Evolutionary conservation across 2,797 vertebrate species (phyloP).

Genomic region (Chanos chanos): DNA sequence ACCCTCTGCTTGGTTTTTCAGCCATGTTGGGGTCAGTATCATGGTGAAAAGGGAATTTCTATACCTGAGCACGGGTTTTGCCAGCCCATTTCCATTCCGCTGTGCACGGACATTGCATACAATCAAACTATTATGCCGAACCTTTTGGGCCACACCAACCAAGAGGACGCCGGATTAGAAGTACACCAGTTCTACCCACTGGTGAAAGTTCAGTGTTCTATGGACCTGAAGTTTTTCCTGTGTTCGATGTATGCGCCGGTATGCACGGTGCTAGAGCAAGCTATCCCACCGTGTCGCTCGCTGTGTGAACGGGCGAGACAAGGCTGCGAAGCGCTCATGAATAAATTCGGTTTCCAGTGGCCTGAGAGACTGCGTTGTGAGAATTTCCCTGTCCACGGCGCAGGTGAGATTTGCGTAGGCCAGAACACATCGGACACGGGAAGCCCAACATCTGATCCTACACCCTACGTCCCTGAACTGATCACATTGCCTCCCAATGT

Average conservation of each 20-base stretch:
- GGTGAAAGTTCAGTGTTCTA: slow-evolving; percentile 89
- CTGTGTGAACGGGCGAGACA: slow-evolving; percentile 87
- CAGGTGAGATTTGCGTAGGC: slow-evolving; percentile 88
- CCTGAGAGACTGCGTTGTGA: slow-evolving; percentile 88
- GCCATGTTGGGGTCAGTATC: slow-evolving; percentile 61
- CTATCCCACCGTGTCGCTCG: slow-evolving; percentile 88
- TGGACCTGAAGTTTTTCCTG: slow-evolving; percentile 92
- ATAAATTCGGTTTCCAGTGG: slow-evolving; percentile 95
- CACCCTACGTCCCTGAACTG: slow-evolving; percentile 69
- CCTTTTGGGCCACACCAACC: slow-evolving; percentile 90
- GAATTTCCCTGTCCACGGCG: slow-evolving; percentile 86
- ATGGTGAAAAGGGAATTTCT: slow-evolving; percentile 85
- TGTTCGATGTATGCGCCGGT: slow-evolving; percentile 98
- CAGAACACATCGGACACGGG: slow-evolving; percentile 89
- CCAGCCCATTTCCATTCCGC: slow-evolving; percentile 92
- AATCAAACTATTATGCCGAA: slow-evolving; percentile 97
- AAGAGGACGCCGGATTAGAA: slow-evolving; percentile 90
- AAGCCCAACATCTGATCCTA: slow-evolving; percentile 74
- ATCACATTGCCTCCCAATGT: slow-evolving; percentile 68
- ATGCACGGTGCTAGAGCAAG: slow-evolving; percentile 94
- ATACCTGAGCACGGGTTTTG: slow-evolving; percentile 93
- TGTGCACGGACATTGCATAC: slow-evolving; percentile 93
- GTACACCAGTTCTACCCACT: slow-evolving; percentile 95
- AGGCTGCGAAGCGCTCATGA: slow-evolving; percentile 92
- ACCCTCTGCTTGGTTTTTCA: slow-evolving; percentile 57